These are phyloP conservation scores for Acrocyrtus sp. DNA, from an alignment of 2,888 invertebrate species.

Conservation along the genomic window DNA sequence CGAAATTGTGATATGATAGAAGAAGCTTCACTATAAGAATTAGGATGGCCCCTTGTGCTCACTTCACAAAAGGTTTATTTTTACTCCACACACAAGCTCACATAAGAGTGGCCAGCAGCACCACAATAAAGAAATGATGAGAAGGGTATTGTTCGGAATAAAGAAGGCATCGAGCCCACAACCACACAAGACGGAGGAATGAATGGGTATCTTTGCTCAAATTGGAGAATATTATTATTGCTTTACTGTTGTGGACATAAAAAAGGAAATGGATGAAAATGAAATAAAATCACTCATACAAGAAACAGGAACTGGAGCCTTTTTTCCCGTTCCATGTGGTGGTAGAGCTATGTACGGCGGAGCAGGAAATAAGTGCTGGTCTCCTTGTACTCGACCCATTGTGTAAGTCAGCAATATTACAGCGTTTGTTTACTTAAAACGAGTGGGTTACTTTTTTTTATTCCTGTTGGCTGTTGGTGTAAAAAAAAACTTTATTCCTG, in stretches of 20 bases:
- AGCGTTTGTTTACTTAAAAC: background rate
- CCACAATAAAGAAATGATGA: constrained; percentile 1
- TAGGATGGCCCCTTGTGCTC: background rate
- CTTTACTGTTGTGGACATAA: background rate
- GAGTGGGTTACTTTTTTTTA: too few relatives aligned
- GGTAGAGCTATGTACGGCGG: background rate
- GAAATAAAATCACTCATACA: background rate
- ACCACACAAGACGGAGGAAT: background rate
- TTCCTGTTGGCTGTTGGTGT: too few relatives aligned
- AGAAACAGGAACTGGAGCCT: background rate
- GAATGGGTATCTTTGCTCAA: constrained; percentile 17
- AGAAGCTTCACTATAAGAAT: background rate
- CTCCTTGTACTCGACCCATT: background rate
- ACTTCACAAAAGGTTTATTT: background rate
- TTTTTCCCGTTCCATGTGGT: background rate
- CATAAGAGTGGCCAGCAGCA: constrained; percentile 6
- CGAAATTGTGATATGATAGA: background rate
- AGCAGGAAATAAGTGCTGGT: background rate
- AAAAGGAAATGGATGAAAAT: background rate
- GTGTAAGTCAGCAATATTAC: background rate
- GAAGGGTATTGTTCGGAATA: constrained; percentile 11
- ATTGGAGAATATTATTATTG: constrained; percentile 1
- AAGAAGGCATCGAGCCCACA: background rate
- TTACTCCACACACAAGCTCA: background rate
- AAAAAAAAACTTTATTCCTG: too few relatives aligned